A percentile compares a stretch with the other conserved stretches of the same genome.
Evolutionary conservation across 2,113 vertebrate species (phyloP).

Genomic region (Oreotragus oreotragus): DNA sequence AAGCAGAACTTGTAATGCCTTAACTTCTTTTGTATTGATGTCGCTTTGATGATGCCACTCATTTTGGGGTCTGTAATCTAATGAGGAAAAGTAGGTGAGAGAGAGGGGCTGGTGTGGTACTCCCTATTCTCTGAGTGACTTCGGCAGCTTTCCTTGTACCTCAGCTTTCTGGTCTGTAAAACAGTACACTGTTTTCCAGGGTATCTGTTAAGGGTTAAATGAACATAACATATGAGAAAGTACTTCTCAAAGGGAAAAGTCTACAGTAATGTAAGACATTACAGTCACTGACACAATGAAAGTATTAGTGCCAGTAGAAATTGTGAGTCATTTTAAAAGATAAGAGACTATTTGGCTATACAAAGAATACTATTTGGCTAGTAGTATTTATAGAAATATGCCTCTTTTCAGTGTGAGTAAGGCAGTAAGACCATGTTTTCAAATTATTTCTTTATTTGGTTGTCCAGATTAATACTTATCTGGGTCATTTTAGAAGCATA

Average conservation of each 20-base stretch:
- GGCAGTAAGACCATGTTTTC: constrained; percentile 1
- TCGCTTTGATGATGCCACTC: background rate
- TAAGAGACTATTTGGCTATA: background rate
- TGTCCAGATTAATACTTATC: background rate
- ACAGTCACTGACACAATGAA: background rate
- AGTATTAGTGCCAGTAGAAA: background rate
- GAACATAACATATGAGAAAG: background rate
- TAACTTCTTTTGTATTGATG: background rate
- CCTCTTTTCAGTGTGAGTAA: background rate
- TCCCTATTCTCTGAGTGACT: background rate
- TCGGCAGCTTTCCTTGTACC: background rate
- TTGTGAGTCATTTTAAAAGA: background rate
- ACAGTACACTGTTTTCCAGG: background rate
- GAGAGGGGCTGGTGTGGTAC: background rate
- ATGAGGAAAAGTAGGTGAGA: background rate
- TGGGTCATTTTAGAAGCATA: constrained; percentile 15
- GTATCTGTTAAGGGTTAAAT: background rate
- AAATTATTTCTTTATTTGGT: constrained; percentile 26
- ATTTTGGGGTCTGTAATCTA: background rate
- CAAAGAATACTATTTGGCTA: background rate
- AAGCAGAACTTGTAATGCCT: background rate
- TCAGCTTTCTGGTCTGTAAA: background rate
- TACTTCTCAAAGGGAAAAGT: background rate
- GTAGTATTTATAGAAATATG: background rate
- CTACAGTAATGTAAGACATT: background rate